phyloP scores from a whole-genome alignment of 2,113 vertebrate genomes.

The Polyodon spathula region DNA sequence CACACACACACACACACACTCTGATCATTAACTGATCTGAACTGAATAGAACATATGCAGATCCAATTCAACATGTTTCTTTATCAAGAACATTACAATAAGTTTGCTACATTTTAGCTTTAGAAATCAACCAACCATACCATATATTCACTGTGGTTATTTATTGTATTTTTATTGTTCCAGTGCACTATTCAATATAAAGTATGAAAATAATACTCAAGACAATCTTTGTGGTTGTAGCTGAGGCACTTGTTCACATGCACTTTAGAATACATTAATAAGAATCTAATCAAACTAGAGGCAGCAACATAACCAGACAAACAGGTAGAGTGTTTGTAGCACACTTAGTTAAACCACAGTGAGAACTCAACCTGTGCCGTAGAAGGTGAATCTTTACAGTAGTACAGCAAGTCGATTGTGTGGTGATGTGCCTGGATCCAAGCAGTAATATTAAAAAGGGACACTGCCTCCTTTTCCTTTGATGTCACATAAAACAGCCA shows the following conservation, averaged over 20 bases:
- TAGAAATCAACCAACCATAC: constrained; percentile 12
- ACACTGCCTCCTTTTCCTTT: too few relatives aligned
- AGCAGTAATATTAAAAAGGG: neutral
- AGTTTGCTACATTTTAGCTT: constrained; percentile 20
- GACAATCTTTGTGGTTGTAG: constrained; percentile 30
- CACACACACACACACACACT: too few relatives aligned
- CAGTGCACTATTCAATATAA: constrained; percentile 14
- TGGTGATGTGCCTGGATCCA: neutral
- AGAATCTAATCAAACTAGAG: too few relatives aligned
- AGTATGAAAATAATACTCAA: constrained; percentile 22
- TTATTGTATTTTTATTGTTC: neutral
- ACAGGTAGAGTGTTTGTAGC: constrained; percentile 6
- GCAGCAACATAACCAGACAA: constrained; percentile 15
- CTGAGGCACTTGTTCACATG: constrained; percentile 56
- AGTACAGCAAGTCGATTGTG: neutral
- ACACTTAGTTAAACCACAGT: neutral
- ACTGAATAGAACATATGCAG: too few relatives aligned
- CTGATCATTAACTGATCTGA: too few relatives aligned
- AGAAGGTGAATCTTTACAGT: neutral
- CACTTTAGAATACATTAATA: constrained; percentile 29
- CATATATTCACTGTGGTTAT: neutral
- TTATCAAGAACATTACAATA: constrained; percentile 29
- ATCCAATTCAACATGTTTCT: constrained; percentile 22
- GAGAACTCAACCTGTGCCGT: neutral
- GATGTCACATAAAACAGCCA: neutral